Percentiles rank a stretch among this genome's conserved stretches.
phyloP scores from a whole-genome alignment of 1,140 invertebrate species.

The Bombus confusus region DNA sequence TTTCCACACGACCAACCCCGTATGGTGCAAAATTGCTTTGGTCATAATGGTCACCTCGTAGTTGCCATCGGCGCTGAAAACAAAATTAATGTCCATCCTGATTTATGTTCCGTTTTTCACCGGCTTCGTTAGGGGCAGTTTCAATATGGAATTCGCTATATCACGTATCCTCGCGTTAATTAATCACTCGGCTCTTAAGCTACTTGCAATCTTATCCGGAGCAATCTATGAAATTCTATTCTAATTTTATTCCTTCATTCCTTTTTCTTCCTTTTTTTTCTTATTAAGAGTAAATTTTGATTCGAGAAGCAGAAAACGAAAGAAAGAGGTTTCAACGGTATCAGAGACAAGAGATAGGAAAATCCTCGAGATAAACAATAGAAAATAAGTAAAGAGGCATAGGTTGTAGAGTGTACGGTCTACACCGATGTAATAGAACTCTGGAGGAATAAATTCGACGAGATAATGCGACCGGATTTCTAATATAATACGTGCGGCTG shows the following conservation, averaged over 20 bases:
- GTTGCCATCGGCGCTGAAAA: conserved; percentile 96
- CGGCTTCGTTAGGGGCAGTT: neutral
- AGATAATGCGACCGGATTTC: conserved; percentile 60
- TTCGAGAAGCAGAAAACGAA: neutral
- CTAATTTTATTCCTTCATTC: neutral
- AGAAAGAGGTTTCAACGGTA: conserved; percentile 18
- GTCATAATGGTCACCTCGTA: conserved; percentile 99
- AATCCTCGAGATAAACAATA: conserved; percentile 51
- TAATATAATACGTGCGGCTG: conserved; percentile 52
- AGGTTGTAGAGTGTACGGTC: neutral
- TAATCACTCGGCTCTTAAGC: neutral
- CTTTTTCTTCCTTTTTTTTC: too few species aligned
- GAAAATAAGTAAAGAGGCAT: neutral
- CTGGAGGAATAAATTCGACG: conserved; percentile 52
- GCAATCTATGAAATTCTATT: neutral
- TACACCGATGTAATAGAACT: conserved; percentile 28
- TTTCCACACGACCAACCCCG: conserved; percentile 97
- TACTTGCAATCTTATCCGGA: neutral
- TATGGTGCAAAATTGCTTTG: conserved; percentile 94
- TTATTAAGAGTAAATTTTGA: neutral
- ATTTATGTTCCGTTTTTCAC: conserved; percentile 29
- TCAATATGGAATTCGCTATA: neutral
- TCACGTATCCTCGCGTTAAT: neutral
- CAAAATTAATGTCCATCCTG: conserved; percentile 58
- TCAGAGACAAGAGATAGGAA: conserved; percentile 37